Percentiles rank a stretch among this genome's conserved stretches.
These are phyloP conservation scores for Linnaemya tessellans DNA, from an alignment of 2,888 invertebrate genomes.

Conservation along the genomic window DNA sequence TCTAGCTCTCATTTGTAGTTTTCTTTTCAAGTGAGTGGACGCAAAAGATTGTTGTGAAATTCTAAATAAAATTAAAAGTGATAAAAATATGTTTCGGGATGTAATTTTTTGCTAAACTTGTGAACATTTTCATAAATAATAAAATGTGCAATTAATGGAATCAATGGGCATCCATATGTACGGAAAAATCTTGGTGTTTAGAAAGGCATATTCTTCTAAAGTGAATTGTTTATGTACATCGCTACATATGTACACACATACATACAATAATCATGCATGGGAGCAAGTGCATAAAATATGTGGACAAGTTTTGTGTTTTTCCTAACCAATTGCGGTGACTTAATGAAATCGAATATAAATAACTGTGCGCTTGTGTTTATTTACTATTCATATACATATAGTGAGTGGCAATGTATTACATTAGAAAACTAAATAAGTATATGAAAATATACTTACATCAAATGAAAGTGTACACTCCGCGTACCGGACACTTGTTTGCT, in stretches of 20 bases:
- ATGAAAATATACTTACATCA: too few species aligned
- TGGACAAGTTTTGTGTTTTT: too few species aligned
- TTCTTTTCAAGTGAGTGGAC: slow-evolving; percentile 15
- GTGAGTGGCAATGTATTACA: background rate
- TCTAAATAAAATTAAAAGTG: background rate
- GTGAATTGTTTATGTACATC: too few species aligned
- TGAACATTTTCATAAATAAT: background rate
- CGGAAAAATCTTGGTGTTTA: too few species aligned
- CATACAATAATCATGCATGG: too few species aligned
- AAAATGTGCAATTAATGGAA: background rate
- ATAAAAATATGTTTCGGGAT: background rate
- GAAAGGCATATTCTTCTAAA: too few species aligned
- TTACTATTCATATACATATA: background rate
- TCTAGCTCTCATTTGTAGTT: background rate
- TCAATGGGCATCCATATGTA: too few species aligned
- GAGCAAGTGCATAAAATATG: too few species aligned
- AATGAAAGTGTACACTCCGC: too few species aligned
- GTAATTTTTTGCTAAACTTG: background rate
- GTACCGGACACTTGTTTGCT: background rate
- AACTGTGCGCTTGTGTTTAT: background rate
- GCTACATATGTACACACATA: too few species aligned
- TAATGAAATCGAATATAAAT: background rate
- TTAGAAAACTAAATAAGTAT: too few species aligned
- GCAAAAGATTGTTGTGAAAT: slow-evolving; percentile 21
- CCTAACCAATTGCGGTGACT: too few species aligned